A percentile compares a stretch with the other conserved stretches of the same genome.
Evolutionary conservation across 2,888 invertebrate genomes (phyloP).

Genomic region (Venusia cambrica): DNA sequence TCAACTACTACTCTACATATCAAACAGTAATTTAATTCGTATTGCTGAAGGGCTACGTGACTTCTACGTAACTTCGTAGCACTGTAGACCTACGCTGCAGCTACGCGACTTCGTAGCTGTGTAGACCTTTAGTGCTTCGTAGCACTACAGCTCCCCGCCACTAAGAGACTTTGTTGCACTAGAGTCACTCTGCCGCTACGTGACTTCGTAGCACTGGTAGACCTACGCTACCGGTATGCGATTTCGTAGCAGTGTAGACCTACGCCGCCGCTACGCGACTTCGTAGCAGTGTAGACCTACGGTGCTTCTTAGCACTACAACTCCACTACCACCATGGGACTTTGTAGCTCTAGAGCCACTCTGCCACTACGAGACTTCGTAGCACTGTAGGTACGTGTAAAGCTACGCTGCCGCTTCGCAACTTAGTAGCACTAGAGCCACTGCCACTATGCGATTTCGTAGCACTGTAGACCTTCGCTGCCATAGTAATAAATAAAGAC

Average conservation of each 20-base stretch:
- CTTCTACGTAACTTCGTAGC: background rate
- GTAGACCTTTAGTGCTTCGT: background rate
- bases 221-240: too few species aligned
- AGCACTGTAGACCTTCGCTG: background rate
- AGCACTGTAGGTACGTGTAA: background rate
- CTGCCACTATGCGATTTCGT: too few species aligned
- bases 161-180: too few species aligned
- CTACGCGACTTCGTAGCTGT: constrained; percentile 1
- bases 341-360: background rate
- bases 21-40: too few species aligned
- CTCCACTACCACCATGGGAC: too few species aligned
- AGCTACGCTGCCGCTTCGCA: background rate
- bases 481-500: too few species aligned
- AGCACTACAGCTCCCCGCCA: too few species aligned
- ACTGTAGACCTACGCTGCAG: background rate
- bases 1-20: too few species aligned
- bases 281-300: constrained; percentile 2
- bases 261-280: background rate
- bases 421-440: background rate
- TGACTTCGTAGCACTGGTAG: too few species aligned
- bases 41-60: background rate
- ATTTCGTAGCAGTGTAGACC: background rate
- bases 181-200: too few species aligned
- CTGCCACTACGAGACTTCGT: too few species aligned
- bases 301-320: background rate